Base-by-base conservation (phyloP, 1,140 invertebrate genomes). In the Gonatopus flavifemur region DNA sequence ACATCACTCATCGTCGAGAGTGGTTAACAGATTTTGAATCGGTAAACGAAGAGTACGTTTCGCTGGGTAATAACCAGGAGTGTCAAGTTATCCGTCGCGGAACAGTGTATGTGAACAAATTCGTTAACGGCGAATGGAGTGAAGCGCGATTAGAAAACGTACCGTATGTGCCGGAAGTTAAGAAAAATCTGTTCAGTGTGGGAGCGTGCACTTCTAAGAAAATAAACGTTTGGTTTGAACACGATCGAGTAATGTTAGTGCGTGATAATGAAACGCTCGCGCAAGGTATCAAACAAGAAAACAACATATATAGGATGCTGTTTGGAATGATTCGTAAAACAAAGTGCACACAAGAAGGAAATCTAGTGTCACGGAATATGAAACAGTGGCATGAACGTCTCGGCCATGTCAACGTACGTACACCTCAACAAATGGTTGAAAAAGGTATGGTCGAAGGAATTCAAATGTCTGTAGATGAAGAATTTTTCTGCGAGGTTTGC, bases 101-200 rank as follows among this genome's bases (percentile, higher is more conserved):
- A 21, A 53, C 40, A 2, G 45, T 62, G 15, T 22, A 13, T 2
- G 57, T 62, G 16, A 36, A 59, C 21, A 44, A 18, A 19, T 32
- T 50, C 3, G 41, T 59, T 6, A 47, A 49, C 13, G 44, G 42
- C 15, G 8, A 42, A 44, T 65, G 57, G 54, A 15, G 33, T 12
- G 39, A 43, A 19, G 39, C 31, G 0, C 38, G 43, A 16, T 18
- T 65, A 0, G 40, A 52, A 32, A 43, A 58, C 49, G 59, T 66
- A 22, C 40, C 56, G 18, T 60, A 50, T 38, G 55, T 60, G 10
- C 49, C 59, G 19, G 31, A 32, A 10, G 3, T 60, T 4, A 30
- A 18, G 15, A 54, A 49, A 25, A 65, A 69, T 52, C 41, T 67
- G 22, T 64, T 67, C 44, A 64, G 62, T 46, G 52, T 59, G 7